These are phyloP conservation scores for Proisotoma minuta DNA, from an alignment of 2,888 invertebrate genomes.

Conservation along the genomic window DNA sequence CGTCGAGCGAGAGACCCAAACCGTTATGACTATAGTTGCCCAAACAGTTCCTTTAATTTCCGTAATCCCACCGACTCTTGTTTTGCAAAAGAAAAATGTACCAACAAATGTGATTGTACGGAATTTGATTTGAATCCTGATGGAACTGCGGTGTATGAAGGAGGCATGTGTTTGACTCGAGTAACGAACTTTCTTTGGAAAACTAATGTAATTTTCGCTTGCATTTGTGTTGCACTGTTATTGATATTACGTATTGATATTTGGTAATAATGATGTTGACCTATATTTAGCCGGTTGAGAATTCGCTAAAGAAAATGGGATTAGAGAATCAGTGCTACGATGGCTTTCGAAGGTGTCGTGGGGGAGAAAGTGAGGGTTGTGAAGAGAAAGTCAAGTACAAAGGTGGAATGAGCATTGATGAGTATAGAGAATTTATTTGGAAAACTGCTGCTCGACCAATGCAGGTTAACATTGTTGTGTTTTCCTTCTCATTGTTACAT, in stretches of 20 bases:
- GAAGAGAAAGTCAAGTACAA: neutral
- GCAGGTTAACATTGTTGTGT: no score
- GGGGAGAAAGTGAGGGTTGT: neutral
- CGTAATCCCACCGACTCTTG: neutral
- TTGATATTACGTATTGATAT: no score
- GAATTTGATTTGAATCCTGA: constrained; percentile 10
- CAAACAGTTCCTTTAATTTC: neutral
- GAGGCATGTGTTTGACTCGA: constrained; percentile 25
- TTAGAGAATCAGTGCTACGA: constrained; percentile 3
- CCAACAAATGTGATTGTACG: constrained; percentile 6
- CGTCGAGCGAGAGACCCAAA: neutral
- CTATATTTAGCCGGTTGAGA: neutral
- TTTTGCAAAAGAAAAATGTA: neutral
- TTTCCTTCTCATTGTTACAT: no score
- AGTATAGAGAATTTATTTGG: constrained; percentile 7
- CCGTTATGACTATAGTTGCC: constrained; percentile 1
- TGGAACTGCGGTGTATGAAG: constrained; percentile 23
- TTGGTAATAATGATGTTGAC: neutral
- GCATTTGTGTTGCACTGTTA: no score
- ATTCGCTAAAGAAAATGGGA: neutral
- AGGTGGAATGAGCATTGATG: constrained; percentile 9
- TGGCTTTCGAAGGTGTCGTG: neutral
- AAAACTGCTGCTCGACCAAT: no score
- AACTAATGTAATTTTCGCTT: neutral
- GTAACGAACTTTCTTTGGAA: constrained; percentile 9